Evolutionary conservation across 2,113 vertebrate genomes (phyloP).

Genomic region (Campylorhamphus procurvoides): DNA sequence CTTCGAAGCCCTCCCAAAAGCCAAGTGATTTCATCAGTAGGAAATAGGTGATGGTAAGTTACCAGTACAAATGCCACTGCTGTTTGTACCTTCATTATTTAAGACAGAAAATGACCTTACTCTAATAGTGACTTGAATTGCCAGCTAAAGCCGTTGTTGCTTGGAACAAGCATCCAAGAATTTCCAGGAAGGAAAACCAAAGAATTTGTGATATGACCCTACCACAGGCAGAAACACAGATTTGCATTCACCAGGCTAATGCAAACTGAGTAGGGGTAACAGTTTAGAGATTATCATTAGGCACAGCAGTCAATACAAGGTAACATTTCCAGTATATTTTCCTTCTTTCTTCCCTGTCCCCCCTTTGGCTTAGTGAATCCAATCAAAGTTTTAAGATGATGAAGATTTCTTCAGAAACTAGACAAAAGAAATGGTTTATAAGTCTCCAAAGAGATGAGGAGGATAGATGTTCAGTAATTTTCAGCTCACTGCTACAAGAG

Average conservation of each 20-base stretch:
- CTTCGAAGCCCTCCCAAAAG: neutral
- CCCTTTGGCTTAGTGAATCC: neutral
- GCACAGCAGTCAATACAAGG: neutral
- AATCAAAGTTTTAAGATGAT: neutral
- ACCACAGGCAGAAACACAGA: neutral
- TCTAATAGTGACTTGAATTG: neutral
- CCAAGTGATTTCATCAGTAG: neutral
- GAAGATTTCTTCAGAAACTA: slow-evolving; percentile 26
- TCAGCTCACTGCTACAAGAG: neutral
- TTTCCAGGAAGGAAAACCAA: neutral
- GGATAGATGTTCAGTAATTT: neutral
- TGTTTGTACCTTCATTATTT: neutral
- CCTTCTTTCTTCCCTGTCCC: neutral
- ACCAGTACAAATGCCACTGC: neutral
- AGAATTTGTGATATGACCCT: neutral
- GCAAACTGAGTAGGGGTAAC: neutral
- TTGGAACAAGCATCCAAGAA: neutral
- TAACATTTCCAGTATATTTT: neutral
- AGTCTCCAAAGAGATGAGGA: slow-evolving; percentile 21
- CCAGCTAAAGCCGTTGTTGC: neutral
- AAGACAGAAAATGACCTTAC: neutral
- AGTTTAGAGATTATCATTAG: neutral
- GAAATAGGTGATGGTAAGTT: neutral
- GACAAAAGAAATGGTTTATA: neutral
- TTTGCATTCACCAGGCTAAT: neutral